phyloP scores from a whole-genome alignment of 2,888 invertebrate species.

The Luffia ferchaultella region DNA sequence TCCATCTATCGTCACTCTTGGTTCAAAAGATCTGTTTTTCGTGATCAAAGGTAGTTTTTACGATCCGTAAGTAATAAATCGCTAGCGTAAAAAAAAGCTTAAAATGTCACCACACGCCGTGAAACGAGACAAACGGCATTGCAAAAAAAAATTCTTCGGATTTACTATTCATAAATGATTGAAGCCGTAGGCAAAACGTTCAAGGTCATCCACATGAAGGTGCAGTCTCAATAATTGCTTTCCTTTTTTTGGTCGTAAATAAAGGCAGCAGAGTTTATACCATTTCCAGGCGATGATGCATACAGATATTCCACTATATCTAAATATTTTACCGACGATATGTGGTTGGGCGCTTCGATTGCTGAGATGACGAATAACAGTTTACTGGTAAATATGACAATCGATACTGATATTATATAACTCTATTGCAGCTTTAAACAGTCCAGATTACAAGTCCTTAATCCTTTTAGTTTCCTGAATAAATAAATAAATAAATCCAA shows the following conservation, averaged over 20 bases:
- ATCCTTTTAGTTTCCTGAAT: too few species aligned
- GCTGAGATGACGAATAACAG: slow-evolving; percentile 27
- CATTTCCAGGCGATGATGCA: background rate
- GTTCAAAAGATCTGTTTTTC: too few species aligned
- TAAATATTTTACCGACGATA: slow-evolving; percentile 32
- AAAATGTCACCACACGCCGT: too few species aligned
- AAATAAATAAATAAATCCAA: too few species aligned
- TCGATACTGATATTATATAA: too few species aligned
- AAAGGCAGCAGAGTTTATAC: background rate
- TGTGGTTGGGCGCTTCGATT: slow-evolving; percentile 53
- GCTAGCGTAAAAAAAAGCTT: too few species aligned
- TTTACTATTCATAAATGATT: background rate
- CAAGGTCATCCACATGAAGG: background rate
- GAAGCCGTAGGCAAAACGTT: background rate
- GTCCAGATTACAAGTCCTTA: too few species aligned
- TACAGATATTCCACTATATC: slow-evolving; percentile 11
- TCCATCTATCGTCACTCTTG: too few species aligned
- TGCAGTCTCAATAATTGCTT: background rate
- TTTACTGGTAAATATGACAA: slow-evolving; percentile 33
- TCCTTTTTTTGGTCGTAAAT: background rate
- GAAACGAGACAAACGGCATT: background rate
- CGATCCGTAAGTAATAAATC: too few species aligned
- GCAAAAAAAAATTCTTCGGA: too few species aligned
- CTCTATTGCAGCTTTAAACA: too few species aligned
- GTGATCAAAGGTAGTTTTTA: too few species aligned